Conservation (phyloP, 2,888 invertebrate genomes). For the Orchesella flavescens region DNA sequence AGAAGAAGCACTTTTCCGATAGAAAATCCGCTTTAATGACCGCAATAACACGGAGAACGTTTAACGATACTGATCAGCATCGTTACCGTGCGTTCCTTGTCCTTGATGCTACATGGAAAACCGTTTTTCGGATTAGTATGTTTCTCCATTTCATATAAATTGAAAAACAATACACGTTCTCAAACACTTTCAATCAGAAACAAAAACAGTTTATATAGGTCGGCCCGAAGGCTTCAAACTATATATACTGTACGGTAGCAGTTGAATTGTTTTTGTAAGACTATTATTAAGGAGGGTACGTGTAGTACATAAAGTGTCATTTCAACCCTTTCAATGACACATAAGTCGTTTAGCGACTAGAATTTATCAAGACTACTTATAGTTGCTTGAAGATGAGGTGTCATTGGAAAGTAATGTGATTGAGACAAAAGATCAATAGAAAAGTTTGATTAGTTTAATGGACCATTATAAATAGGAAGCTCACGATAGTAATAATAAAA, state of each 20-base stretch:
- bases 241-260: neutral
- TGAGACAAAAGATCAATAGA: too few species aligned
- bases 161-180: neutral
- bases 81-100: neutral
- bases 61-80: neutral
- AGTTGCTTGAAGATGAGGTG: too few species aligned
- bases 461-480: too few species aligned
- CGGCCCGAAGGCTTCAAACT: too few species aligned
- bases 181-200: neutral
- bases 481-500: too few species aligned
- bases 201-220: too few species aligned
- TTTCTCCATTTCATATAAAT: conserved; percentile 22
- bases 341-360: too few species aligned
- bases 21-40: conserved; percentile 33
- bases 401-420: too few species aligned
- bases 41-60: conserved; percentile 19
- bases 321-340: too few species aligned
- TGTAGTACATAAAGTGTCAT: too few species aligned
- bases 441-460: too few species aligned
- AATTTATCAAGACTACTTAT: too few species aligned
- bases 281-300: neutral
- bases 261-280: neutral
- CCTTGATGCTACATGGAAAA: conserved; percentile 34
- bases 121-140: conserved; percentile 36
- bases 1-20: conserved; percentile 11